Conservation (phyloP, 2,113 vertebrate genomes). For the Saguinus midas region DNA sequence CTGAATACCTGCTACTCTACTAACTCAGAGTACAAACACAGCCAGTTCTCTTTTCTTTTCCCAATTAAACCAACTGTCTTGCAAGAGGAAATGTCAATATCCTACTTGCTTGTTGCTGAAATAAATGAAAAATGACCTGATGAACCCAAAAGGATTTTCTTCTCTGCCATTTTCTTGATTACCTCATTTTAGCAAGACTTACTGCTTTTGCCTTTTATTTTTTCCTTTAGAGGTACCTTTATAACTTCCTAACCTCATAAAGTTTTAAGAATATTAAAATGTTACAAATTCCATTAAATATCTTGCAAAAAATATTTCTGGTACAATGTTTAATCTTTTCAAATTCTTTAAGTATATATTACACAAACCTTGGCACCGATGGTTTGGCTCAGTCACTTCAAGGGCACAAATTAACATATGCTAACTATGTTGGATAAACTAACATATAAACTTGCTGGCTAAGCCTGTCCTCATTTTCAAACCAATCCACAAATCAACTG, state of each 20-base stretch:
- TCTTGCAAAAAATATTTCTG: neutral
- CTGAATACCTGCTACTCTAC: neutral
- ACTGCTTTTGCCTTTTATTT: neutral
- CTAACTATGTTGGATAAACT: neutral
- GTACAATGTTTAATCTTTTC: neutral
- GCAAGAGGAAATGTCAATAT: neutral
- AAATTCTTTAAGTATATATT: neutral
- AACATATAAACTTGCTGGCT: neutral
- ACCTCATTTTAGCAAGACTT: neutral
- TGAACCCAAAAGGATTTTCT: neutral
- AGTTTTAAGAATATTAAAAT: neutral
- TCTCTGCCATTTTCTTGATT: neutral
- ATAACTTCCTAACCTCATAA: neutral
- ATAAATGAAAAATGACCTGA: neutral
- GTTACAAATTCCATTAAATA: neutral
- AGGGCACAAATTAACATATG: neutral
- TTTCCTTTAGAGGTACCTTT: neutral
- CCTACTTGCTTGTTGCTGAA: neutral
- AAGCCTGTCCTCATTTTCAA: slow-evolving; percentile 12
- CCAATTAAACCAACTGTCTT: neutral
- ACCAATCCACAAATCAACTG: neutral
- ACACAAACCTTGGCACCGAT: neutral
- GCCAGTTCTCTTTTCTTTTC: neutral
- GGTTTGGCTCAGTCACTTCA: neutral
- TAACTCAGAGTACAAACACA: neutral